Conservation (phyloP, 2,113 vertebrate species). For the Cavia aperea region DNA sequence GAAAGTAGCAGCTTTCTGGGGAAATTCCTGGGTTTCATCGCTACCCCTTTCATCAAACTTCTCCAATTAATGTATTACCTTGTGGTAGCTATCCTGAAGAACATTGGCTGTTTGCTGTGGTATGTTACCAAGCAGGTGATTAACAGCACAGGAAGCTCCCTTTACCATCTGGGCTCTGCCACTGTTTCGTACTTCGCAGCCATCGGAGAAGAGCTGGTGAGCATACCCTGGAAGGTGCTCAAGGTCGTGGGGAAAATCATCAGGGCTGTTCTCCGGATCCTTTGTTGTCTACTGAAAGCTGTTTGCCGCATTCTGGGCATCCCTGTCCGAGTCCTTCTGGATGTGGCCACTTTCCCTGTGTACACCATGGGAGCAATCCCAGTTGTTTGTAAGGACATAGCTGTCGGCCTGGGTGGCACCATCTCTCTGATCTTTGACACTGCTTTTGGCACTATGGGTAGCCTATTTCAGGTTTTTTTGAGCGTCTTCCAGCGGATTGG, state of each 20-base stretch:
- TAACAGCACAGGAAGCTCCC: constrained; percentile 56
- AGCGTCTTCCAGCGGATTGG: constrained; percentile 70
- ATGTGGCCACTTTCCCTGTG: constrained; percentile 78
- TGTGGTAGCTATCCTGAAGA: constrained; percentile 68
- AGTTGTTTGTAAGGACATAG: constrained; percentile 73
- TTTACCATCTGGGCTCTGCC: constrained; percentile 66
- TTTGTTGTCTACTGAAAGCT: constrained; percentile 69
- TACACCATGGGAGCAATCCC: constrained; percentile 77
- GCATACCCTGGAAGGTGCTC: constrained; percentile 75
- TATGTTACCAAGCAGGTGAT: constrained; percentile 62
- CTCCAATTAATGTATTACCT: constrained; percentile 72
- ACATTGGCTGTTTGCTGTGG: constrained; percentile 68
- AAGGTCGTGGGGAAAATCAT: constrained; percentile 71
- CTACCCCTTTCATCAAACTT: constrained; percentile 73
- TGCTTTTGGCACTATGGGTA: constrained; percentile 67
- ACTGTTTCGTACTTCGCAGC: constrained; percentile 70
- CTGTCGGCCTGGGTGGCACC: constrained; percentile 69
- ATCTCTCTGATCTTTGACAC: constrained; percentile 68
- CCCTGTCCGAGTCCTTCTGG: constrained; percentile 71
- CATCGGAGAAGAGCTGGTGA: constrained; percentile 73
- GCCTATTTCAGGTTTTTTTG: constrained; percentile 67
- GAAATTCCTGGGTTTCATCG: constrained; percentile 61
- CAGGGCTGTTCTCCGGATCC: constrained; percentile 72
- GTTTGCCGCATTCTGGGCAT: constrained; percentile 74
- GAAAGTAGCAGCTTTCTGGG: constrained; percentile 29